Conservation (phyloP, 2,888 invertebrate species). For the Lamellibrachia satsuma region DNA sequence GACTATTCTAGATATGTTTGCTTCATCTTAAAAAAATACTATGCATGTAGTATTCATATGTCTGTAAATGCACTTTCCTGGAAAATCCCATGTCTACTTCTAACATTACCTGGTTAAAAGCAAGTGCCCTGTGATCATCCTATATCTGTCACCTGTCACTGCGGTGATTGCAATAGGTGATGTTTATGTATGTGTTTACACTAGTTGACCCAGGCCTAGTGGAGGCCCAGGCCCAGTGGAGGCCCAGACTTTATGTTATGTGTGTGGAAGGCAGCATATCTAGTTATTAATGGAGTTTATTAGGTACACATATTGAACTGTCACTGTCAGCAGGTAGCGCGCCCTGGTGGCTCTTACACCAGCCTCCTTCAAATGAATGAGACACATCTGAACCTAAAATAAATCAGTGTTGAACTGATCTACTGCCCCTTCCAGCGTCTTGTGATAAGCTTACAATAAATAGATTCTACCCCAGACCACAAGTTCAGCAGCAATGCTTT, state of each 20-base stretch:
- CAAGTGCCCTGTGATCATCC: neutral
- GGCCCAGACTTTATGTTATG: neutral
- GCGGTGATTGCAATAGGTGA: neutral
- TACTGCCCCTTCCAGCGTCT: neutral
- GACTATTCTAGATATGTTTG: too few species aligned
- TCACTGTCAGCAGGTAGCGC: neutral
- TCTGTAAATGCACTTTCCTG: too few species aligned
- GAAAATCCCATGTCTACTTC: too few species aligned
- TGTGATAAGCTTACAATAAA: neutral
- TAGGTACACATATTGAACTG: neutral
- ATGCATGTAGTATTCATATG: too few species aligned
- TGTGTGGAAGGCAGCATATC: neutral
- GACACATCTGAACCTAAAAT: neutral
- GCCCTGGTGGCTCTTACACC: neutral
- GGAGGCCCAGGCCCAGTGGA: neutral
- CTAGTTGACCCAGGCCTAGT: neutral
- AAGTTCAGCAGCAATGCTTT: neutral
- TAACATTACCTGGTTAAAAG: neutral
- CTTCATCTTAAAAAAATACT: too few species aligned
- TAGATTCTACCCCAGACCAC: neutral
- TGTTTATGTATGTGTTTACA: slow-evolving; percentile 5
- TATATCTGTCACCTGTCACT: neutral
- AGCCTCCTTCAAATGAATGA: neutral
- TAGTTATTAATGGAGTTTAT: slow-evolving; percentile 4
- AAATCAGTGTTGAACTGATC: neutral